A percentile compares a stretch with the other conserved stretches of the same genome.
phyloP scores from a whole-genome alignment of 2,888 invertebrate species.

The Ormyrus thymus region DNA sequence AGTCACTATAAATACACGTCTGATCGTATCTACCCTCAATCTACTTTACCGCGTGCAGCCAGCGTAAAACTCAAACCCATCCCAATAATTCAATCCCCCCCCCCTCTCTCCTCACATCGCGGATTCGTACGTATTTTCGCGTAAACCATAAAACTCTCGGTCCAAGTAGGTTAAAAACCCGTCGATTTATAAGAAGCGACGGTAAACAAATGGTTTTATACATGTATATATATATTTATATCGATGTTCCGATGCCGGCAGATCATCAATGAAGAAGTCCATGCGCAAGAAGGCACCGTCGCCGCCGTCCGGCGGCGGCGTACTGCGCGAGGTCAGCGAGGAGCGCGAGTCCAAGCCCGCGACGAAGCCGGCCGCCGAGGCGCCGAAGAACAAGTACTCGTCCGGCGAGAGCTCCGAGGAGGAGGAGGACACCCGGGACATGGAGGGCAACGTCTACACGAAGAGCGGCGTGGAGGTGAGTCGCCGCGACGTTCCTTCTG shows the following conservation, averaged over 20 bases:
- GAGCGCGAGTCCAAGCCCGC: constrained; percentile 60
- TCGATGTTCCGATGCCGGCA: constrained; percentile 42
- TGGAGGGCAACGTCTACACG: constrained; percentile 88
- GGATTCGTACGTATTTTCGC: too few species aligned
- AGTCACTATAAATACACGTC: too few species aligned
- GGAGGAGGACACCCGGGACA: constrained; percentile 83
- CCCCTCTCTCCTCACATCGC: neutral
- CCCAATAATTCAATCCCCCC: neutral
- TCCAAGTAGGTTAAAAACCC: too few species aligned
- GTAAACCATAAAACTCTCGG: too few species aligned
- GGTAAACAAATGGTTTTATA: too few species aligned
- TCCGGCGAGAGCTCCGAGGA: constrained; percentile 79
- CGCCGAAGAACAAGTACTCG: constrained; percentile 75
- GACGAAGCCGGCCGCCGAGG: constrained; percentile 41
- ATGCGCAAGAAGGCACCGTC: constrained; percentile 68
- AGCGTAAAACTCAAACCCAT: neutral
- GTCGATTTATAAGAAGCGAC: too few species aligned
- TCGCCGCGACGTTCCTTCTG: neutral
- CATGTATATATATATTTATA: too few species aligned
- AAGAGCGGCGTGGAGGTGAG: constrained; percentile 84
- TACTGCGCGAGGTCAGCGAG: constrained; percentile 68
- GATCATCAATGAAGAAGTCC: constrained; percentile 71
- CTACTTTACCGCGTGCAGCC: too few species aligned
- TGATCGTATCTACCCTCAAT: too few species aligned
- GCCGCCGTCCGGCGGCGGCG: constrained; percentile 69